Evolutionary conservation across 2,113 vertebrate genomes (phyloP), one percentile per base, ranked within the genome.

Genomic region (Notothenia coriiceps): DNA sequence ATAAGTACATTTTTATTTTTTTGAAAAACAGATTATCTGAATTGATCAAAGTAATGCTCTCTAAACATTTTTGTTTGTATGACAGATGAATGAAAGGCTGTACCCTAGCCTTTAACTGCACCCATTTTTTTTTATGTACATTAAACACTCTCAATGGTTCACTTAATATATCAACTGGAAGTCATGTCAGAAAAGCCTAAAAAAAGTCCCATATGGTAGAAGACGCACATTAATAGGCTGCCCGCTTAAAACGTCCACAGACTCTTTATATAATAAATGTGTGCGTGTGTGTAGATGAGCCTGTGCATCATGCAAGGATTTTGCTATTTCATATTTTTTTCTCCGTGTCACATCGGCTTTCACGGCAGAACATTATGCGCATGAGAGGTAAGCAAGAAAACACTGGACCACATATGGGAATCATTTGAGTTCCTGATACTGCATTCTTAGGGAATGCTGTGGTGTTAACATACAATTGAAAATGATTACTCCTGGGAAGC

Each of bases 391-490:
- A 90, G 80, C 76, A 70, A 66, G 73, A 78, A 86, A 87, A 85
- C 84, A 79, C 78, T 65, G 18, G 6, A 55, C 60, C 88, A 86
- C 92, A 92, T 86, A 74, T 93, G 93, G 93, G 88, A 93, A 77
- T 80, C 40, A 90, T 94, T 69, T 80, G 68, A 76, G 80, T 84
- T 90, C 85, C 85, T 84, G 74, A 82, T 74, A 78, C 84, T 75
- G 75, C 86, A 80, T 89, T 93, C 85, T 86, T 86, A 73, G 29
- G 65, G 79, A 87, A 85, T 74, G 75, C 82, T 47, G 76, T 74
- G 84, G 87, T 70, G 87, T 91, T 86, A 86, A 85, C 74, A 81
- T 80, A 75, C 83, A 92, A 92, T 84, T 90, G 86, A 86, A 91
- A 91, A 85, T 82, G 67, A 92, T 91, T 89, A 84, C 83, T 72